phyloP scores from a whole-genome alignment of 2,888 invertebrate species.

The Torymus texanus region DNA sequence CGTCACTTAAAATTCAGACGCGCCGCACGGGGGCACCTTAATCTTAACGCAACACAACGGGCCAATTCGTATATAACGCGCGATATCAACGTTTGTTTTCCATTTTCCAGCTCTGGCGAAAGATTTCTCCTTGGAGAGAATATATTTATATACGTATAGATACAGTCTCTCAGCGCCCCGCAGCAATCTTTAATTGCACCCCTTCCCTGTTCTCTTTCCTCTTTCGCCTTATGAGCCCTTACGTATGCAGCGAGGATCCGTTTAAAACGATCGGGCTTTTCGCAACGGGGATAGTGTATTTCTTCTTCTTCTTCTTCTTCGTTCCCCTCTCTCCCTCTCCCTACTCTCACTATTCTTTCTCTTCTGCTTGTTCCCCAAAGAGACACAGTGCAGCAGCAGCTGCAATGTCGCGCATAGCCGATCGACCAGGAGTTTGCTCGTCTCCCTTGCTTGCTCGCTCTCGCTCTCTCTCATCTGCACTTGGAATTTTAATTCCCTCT shows the following conservation, averaged over 20 bases:
- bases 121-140: too few species aligned
- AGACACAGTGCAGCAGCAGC: background rate
- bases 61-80: constrained; percentile 21
- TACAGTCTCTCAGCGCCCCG: too few species aligned
- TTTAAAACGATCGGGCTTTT: constrained; percentile 39
- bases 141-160: too few species aligned
- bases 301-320: background rate
- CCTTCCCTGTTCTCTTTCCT: background rate
- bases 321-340: background rate
- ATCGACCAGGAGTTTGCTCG: constrained; percentile 11
- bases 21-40: constrained; percentile 18
- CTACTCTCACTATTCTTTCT: too few species aligned
- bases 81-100: constrained; percentile 35
- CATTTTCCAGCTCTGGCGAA: background rate
- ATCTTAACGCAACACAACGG: constrained; percentile 37
- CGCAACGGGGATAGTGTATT: background rate
- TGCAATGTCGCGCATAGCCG: constrained; percentile 20
- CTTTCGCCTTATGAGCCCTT: constrained; percentile 23
- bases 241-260: constrained; percentile 32
- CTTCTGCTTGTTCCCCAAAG: too few species aligned
- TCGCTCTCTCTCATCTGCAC: constrained; percentile 5
- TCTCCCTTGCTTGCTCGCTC: background rate
- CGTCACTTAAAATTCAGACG: constrained; percentile 27
- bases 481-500: constrained; percentile 46
- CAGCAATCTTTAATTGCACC: constrained; percentile 21